A percentile compares a stretch with the other conserved stretches of the same genome.
Evolutionary conservation across 2,888 invertebrate species (phyloP).

Genomic region (Acleris sparsana): DNA sequence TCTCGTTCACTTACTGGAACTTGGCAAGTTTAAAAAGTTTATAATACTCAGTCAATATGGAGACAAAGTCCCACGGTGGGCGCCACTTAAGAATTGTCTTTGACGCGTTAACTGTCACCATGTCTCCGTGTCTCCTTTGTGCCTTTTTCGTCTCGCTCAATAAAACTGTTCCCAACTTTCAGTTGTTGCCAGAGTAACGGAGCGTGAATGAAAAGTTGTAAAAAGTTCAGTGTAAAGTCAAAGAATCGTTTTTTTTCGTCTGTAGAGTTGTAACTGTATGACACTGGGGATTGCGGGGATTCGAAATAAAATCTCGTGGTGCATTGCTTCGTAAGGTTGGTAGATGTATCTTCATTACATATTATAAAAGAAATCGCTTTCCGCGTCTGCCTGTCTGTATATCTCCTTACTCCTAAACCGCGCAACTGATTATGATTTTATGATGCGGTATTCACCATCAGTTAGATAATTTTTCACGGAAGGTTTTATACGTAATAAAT

Average conservation of each 20-base stretch:
- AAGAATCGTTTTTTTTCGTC: constrained; percentile 27
- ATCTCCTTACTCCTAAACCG: too few relatives aligned
- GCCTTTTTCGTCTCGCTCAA: constrained; percentile 46
- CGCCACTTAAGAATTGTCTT: constrained; percentile 50
- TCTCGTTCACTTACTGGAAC: too few relatives aligned
- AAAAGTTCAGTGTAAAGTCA: constrained; percentile 25
- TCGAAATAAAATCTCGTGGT: neutral
- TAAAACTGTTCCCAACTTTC: constrained; percentile 57
- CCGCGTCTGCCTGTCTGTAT: too few relatives aligned
- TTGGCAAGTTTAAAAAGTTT: too few relatives aligned
- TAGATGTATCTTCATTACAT: too few relatives aligned
- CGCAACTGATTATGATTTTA: too few relatives aligned
- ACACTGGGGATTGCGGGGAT: neutral
- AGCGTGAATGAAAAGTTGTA: constrained; percentile 46
- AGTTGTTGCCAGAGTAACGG: constrained; percentile 51
- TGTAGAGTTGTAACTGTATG: constrained; percentile 9
- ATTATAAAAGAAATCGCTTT: too few relatives aligned
- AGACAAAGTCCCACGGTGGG: constrained; percentile 52
- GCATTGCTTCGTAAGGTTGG: too few relatives aligned
- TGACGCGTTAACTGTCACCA: constrained; percentile 59
- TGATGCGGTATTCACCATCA: too few relatives aligned
- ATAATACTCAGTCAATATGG: neutral
- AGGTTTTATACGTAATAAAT: too few relatives aligned
- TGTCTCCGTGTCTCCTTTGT: constrained; percentile 46
- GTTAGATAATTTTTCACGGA: too few relatives aligned